Evolutionary conservation across 2,888 invertebrate genomes (phyloP), one percentile per base, ranked within the genome.

Genomic region (Latrodectus hesperus): DNA sequence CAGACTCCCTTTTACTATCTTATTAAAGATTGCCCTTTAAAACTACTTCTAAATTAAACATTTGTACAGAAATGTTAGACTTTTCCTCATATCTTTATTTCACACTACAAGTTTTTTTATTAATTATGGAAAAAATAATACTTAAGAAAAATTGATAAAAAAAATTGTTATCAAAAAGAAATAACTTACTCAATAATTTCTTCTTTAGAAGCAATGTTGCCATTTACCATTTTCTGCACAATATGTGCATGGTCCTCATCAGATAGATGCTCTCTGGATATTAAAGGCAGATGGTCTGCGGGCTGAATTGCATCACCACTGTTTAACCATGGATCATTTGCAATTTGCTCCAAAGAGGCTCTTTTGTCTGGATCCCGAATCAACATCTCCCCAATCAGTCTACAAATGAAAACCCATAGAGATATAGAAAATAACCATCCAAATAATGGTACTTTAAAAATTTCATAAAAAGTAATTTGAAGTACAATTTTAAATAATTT

Each of bases 181-280:
- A 55, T 11, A n/a, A 82, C 94, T 94, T 92, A 96, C 95, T 97
- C 96, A 91, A 96, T 93, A 90, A 99, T 98, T 92, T 98, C 96
- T 92, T 99, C 98, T 93, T 98, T 97, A 81, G 96, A 95, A 82
- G 98, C 98, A 89, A 99, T 98, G 91, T 96, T 95, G 83, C 99
- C 99, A 91, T 96, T 97, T 49, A 98, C 97, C 96, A 99, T 99
- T 93, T 96, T 97, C 91, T 98, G 97, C 90, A 99, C 94, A 90
- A 99, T 98, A 89, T 96, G 94, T 90, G 95, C 94, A 91, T 97
- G 97, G 92, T 99, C 98, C 80, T 98, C 97, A 81, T 97, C 97
- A 12, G 96, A 95, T 6, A 99, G 94, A 91, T 97, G 96, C 92
- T 98, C 96, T 88, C 96, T 95, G 65, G 97, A 96, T 53, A 99